Evolutionary conservation across 2,797 vertebrate genomes (phyloP), one percentile per base, ranked within the genome.

Genomic region (Microctenopoma lineatum): DNA sequence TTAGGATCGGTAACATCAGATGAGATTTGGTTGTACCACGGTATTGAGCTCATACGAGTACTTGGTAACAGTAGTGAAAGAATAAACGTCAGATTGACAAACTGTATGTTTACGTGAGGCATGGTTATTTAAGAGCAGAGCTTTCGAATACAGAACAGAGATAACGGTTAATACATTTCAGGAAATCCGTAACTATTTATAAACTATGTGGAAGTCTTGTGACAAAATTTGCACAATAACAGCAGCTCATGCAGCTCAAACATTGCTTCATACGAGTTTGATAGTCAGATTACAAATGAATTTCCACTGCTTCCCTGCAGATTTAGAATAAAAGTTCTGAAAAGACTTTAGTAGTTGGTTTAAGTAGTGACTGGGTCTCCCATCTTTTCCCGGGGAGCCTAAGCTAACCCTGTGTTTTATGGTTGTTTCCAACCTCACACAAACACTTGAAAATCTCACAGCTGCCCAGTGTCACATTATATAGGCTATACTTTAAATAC

Each of bases 11-110:
- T 58, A 53, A 60, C 74, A 75, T 58, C 77, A 79, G 80, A 76
- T 69, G 66, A 83, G 68, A 80, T 79, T 71, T 88, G 84, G 77
- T 66, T 85, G 82, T 84, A 60, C 60, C 68, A 70, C 51, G 3
- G 58, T 75, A 65, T 77, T 79, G 48, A 69, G 60, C 59, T 67
- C 70, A 80, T 76, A 83, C 63, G 65, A 84, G 58, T 70, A 82
- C 86, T 78, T 84, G 85, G 74, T 82, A 86, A 89, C 63, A 75
- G 73, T 90, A 90, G 84, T 56, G 52, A 83, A 90, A 88, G 72
- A 93, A 93, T 93, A 93, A 93, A 93, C 45, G 38, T 90, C 75
- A 81, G 75, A 84, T 60, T 90, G 87, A 87, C 77, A 88, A 89
- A 86, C 81, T 75, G 62, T 66, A 75, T 83, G 83, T 42, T 87